Evolutionary conservation across 2,888 invertebrate genomes (phyloP), one percentile per base, ranked within the genome.

Genomic region (Megamerina dolium): DNA sequence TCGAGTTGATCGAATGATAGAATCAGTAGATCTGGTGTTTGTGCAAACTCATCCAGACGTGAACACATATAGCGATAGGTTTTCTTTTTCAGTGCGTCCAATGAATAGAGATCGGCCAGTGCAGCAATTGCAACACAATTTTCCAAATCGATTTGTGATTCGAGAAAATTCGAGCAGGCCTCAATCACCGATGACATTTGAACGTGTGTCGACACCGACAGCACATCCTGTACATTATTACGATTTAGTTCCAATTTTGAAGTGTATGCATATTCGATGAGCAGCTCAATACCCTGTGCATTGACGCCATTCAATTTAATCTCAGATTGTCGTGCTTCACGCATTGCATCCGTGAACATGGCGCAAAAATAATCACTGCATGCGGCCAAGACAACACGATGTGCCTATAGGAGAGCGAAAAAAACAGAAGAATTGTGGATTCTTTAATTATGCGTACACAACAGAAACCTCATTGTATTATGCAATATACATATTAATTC

Each of bases 341-440:
- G 68, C 77, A 85, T 80, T 34, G 78, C 80, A 52, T 68, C 81
- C 1, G 82, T 82, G 58, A 85, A 85, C 84, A 85, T 84, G 38
- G 84, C 84, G 52, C 81, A 75, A 66, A 85, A 85, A 57, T 84
- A 85, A 57, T 83, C 83, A 57, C 83, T 83, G 58, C 82, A 82
- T 20, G 84, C 80, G 3, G 85, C 81, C 46, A 85, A 68, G 2
- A 85, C 82, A 1, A 79, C 81, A 49, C 81, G 77, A 60, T 85
- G 85, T 1, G 83, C 84, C 74, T 78, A 58, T 1, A 39, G 21
- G 26, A 23, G 23, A 27, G 8, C 31, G 38, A 33, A 30, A 2
- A 39, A 10, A 31, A 23, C 5, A 20, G 59, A 62, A 45, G 30
- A 9, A 45, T 10, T 36, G 32, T 20, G 16, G 16, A 23, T 19